A percentile compares a stretch with the other conserved stretches of the same genome.
These are phyloP conservation scores for Tinamus guttatus DNA, from an alignment of 2,113 vertebrate genomes.

Conservation along the genomic window DNA sequence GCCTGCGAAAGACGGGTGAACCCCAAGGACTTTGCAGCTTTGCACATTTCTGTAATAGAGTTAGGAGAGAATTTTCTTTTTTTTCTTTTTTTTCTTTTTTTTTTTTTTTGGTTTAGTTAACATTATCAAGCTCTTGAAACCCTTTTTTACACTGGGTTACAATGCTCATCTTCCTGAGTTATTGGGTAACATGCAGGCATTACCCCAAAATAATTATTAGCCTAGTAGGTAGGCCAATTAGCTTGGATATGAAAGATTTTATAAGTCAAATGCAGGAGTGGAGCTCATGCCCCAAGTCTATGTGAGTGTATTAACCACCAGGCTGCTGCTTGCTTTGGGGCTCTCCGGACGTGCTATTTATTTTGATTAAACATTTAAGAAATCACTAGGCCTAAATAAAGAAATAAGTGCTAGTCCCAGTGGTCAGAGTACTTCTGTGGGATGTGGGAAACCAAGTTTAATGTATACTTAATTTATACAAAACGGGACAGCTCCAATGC, in stretches of 20 bases:
- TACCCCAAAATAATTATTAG: background rate
- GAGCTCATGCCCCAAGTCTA: background rate
- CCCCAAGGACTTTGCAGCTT: background rate
- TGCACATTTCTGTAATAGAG: rapidly evolving
- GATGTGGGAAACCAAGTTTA: background rate
- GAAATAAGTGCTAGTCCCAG: background rate
- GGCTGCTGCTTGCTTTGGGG: background rate
- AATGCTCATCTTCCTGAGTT: background rate
- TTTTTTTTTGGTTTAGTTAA: background rate
- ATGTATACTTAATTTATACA: background rate
- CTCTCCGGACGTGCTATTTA: background rate
- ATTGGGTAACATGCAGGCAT: background rate
- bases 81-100: too few relatives aligned
- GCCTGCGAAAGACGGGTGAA: background rate
- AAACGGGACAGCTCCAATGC: background rate
- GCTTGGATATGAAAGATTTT: background rate
- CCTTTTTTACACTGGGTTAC: background rate
- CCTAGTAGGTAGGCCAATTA: background rate
- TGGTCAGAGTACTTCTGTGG: background rate
- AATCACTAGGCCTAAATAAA: background rate
- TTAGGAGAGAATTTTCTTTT: background rate
- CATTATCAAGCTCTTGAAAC: background rate
- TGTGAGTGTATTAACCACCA: background rate
- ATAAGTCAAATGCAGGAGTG: background rate
- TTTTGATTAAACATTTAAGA: background rate